These are phyloP conservation scores for Peromyscus polionotus DNA, from an alignment of 2,113 vertebrate species.

Conservation along the genomic window DNA sequence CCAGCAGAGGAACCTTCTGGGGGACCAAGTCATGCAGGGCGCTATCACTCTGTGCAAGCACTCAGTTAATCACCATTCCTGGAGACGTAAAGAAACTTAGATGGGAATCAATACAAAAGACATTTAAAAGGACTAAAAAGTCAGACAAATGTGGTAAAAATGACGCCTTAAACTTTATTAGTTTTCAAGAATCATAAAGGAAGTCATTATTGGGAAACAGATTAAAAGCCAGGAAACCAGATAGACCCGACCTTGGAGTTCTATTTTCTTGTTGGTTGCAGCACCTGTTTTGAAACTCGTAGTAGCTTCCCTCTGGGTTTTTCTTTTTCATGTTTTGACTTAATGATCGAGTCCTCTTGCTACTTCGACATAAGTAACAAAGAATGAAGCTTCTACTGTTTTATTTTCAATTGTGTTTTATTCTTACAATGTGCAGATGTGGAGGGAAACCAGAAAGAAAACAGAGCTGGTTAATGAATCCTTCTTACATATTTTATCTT, in stretches of 20 bases:
- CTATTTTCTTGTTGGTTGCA: not conserved
- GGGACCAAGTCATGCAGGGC: not conserved
- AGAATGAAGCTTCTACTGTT: not conserved
- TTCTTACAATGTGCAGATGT: not conserved
- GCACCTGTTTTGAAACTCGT: not conserved
- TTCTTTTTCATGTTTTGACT: not conserved
- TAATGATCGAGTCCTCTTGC: constrained; percentile 40
- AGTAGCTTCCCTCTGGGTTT: not conserved
- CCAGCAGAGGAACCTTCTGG: rapidly evolving
- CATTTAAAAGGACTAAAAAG: constrained; percentile 2
- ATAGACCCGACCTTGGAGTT: not conserved
- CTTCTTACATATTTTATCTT: constrained; percentile 36
- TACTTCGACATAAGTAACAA: not conserved
- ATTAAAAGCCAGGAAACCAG: constrained; percentile 1
- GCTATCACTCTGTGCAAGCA: not conserved
- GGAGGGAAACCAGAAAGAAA: not conserved
- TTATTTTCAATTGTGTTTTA: constrained; percentile 13
- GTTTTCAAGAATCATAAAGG: constrained; percentile 23
- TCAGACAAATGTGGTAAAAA: constrained; percentile 27
- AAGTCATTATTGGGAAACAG: constrained; percentile 4
- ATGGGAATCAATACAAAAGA: not conserved
- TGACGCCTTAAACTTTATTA: not conserved
- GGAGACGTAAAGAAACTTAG: not conserved
- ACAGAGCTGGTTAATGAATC: not conserved
- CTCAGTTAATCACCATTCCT: constrained; percentile 27